phyloP scores from a whole-genome alignment of 1,140 invertebrate genomes.

The Drosophila pruinosa region DNA sequence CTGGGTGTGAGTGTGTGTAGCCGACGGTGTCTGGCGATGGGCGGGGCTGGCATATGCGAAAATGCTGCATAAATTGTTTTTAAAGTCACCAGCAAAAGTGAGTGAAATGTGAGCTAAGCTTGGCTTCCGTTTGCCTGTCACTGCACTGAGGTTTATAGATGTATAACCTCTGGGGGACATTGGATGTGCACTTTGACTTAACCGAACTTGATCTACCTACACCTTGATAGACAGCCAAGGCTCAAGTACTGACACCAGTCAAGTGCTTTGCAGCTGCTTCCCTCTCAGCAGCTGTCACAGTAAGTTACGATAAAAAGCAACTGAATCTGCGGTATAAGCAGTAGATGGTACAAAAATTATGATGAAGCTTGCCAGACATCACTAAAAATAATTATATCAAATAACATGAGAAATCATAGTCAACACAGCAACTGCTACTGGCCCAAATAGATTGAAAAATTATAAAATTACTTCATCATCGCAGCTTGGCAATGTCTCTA shows the following conservation, averaged over 20 bases:
- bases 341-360: background rate
- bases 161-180: conserved; percentile 11
- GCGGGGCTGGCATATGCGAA: conserved; percentile 22
- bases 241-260: conserved; percentile 46
- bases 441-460: background rate
- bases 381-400: conserved; percentile 3
- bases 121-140: conserved; percentile 16
- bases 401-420: background rate
- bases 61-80: conserved; percentile 76
- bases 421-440: background rate
- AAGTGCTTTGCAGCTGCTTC: background rate
- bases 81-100: conserved; percentile 52
- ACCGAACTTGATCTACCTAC: conserved; percentile 9
- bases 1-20: conserved; percentile 19
- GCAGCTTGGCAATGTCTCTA: background rate
- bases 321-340: background rate
- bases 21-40: conserved; percentile 9
- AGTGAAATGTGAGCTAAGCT: conserved; percentile 60
- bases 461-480: conserved; percentile 9
- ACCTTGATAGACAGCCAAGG: conserved; percentile 47
- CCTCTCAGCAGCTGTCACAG: conserved; percentile 1
- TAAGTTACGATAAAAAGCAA: conserved; percentile 9
- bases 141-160: conserved; percentile 6
- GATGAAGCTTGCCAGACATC: background rate
- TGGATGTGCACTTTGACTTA: conserved; percentile 18